Percentiles rank a stretch among this genome's conserved stretches.
Evolutionary conservation across 2,888 invertebrate genomes (phyloP).

Genomic region (Lithophane ornitopus): DNA sequence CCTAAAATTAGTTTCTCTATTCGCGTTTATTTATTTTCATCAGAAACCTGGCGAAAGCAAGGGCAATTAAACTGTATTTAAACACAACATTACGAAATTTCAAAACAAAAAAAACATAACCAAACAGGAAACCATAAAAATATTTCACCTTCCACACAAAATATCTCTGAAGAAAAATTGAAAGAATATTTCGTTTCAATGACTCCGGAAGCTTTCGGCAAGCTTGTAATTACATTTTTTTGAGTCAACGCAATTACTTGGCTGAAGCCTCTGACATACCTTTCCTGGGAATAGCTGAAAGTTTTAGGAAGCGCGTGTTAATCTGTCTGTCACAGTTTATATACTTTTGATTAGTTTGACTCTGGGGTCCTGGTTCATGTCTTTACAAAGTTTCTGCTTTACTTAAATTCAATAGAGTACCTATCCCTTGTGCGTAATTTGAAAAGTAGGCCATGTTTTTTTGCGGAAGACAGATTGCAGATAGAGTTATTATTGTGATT

Average conservation of each 20-base stretch:
- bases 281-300: conserved; percentile 40
- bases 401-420: conserved; percentile 10
- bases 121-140: conserved; percentile 10
- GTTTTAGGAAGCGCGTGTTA: conserved; percentile 58
- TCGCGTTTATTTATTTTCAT: not conserved
- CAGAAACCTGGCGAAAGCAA: no score
- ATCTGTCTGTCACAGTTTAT: conserved; percentile 59
- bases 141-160: not conserved
- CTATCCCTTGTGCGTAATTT: not conserved
- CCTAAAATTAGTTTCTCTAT: no score
- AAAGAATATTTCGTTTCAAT: conserved; percentile 38
- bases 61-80: not conserved
- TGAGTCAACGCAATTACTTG: conserved; percentile 52
- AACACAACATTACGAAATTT: not conserved
- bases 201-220: conserved; percentile 36
- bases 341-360: conserved; percentile 65
- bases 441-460: not conserved
- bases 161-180: conserved; percentile 31
- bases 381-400: conserved; percentile 23
- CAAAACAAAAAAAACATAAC: not conserved
- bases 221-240: conserved; percentile 60
- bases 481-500: not conserved
- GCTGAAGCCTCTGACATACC: conserved; percentile 33
- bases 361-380: conserved; percentile 27
- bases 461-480: not conserved